Base-by-base conservation (phyloP, 2,113 vertebrate species). In the Megaceryle torquata region DNA sequence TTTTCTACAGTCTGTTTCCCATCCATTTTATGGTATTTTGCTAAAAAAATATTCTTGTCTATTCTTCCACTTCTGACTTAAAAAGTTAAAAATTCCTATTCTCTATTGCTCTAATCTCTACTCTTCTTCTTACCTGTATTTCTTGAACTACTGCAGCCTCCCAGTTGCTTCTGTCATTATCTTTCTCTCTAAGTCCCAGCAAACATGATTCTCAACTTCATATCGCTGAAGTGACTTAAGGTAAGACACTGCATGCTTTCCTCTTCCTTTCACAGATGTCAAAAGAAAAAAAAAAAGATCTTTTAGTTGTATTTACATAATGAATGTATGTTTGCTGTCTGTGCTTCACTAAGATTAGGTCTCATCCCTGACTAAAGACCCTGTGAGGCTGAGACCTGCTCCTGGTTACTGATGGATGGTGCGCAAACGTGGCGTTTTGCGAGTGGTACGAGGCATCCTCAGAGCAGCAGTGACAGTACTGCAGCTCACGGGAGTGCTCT, bases 371-470 rank as follows among this genome's bases (percentile, higher is more conserved):
- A 33, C 6, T 29, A 1, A 86, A 56, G 29, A 33, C 59, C 11
- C 13, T 10, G 44, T 44, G 13, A 80, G 35, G 15, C 24, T 85
- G 70, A 19, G 33, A 63, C 43, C n/a, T 82, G 26, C 12, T 78
- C 2, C 35, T 50, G 0, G 37, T 35, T 15, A 16, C 46, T 29
- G 4, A 1, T 70, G 60, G 10, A 6, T 35, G 82, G 8, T 21
- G 2, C 13, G 67, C 37, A 56, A 28, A 35, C 82, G 2, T 77
- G 48, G 25, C 65, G 26, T 53, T 91, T 77, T 37, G 3, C 0
- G 2, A 15, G n/a, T 28, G 22, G 20, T 87, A 13, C 0, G 2
- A 26, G n/a, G 48, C 43, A 69, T 77, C 57, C 86, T 4, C 33
- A 46, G 74, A 65, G 14, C 69, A 6, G 7, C 29, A 13, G 43